Evolutionary conservation across 2,888 invertebrate genomes (phyloP).

Genomic region (Caenorhabditis sp.): DNA sequence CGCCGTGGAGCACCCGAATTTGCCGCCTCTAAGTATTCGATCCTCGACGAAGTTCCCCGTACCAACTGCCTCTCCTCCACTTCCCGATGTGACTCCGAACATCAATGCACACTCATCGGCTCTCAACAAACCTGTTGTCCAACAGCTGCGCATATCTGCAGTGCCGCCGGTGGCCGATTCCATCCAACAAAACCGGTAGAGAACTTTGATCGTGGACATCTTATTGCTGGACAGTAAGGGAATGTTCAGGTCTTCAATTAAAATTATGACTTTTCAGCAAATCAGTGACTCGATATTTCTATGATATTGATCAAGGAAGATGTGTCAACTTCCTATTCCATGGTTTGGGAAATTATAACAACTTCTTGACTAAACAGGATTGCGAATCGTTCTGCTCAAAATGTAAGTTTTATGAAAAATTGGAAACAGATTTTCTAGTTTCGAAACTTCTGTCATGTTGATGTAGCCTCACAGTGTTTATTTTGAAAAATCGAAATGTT

Average conservation of each 20-base stretch:
- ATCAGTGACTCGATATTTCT: slow-evolving; percentile 61
- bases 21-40: slow-evolving; percentile 47
- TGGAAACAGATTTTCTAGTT: no score
- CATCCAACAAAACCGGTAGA: slow-evolving; percentile 54
- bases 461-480: no score
- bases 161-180: slow-evolving; percentile 57
- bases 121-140: slow-evolving; percentile 65
- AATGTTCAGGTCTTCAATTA: background rate
- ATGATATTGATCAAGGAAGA: slow-evolving; percentile 63
- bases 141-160: slow-evolving; percentile 61
- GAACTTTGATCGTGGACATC: slow-evolving; percentile 56
- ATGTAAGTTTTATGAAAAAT: no score
- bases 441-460: no score
- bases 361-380: slow-evolving; percentile 65
- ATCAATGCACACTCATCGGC: slow-evolving; percentile 61
- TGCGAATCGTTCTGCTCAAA: slow-evolving; percentile 67
- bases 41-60: slow-evolving; percentile 64
- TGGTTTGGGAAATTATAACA: slow-evolving; percentile 68
- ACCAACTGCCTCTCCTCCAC: slow-evolving; percentile 60
- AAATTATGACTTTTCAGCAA: slow-evolving; percentile 35
- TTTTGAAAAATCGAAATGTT: no score
- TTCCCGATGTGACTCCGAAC: slow-evolving; percentile 58
- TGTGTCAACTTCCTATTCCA: slow-evolving; percentile 66
- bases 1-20: slow-evolving; percentile 61
- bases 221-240: slow-evolving; percentile 51